phyloP scores from a whole-genome alignment of 1,140 invertebrate species.

The Apis florea region DNA sequence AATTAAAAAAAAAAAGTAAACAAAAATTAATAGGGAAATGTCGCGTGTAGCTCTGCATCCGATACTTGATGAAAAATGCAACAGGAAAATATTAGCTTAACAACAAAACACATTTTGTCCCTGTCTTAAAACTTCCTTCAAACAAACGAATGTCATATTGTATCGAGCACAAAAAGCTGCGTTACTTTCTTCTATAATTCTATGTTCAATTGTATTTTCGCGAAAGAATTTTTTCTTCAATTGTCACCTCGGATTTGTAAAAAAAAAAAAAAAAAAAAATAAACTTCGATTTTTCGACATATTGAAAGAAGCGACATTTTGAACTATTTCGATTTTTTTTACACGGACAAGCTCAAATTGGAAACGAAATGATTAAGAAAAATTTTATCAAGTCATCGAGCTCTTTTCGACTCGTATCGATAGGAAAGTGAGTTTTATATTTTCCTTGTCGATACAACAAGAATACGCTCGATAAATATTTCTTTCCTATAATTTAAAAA shows the following conservation, averaged over 20 bases:
- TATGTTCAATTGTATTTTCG: conserved; percentile 8
- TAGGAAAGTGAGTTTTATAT: background rate
- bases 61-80: background rate
- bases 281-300: background rate
- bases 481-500: background rate
- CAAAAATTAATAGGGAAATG: background rate
- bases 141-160: conserved; percentile 11
- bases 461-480: background rate
- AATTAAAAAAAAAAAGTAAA: background rate
- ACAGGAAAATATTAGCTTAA: background rate
- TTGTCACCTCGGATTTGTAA: background rate
- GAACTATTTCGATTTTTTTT: background rate
- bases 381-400: background rate
- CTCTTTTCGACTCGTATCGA: conserved; percentile 4
- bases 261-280: background rate
- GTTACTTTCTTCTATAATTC: background rate
- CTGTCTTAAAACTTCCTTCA: background rate
- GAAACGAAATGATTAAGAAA: background rate
- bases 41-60: conserved; percentile 16
- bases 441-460: background rate
- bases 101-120: background rate
- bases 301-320: background rate
- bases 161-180: conserved; percentile 30
- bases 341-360: background rate
- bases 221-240: background rate